Percentiles rank a stretch among this genome's conserved stretches.
These are phyloP conservation scores for Dioctria linearis DNA, from an alignment of 2,888 invertebrate species.

Conservation along the genomic window DNA sequence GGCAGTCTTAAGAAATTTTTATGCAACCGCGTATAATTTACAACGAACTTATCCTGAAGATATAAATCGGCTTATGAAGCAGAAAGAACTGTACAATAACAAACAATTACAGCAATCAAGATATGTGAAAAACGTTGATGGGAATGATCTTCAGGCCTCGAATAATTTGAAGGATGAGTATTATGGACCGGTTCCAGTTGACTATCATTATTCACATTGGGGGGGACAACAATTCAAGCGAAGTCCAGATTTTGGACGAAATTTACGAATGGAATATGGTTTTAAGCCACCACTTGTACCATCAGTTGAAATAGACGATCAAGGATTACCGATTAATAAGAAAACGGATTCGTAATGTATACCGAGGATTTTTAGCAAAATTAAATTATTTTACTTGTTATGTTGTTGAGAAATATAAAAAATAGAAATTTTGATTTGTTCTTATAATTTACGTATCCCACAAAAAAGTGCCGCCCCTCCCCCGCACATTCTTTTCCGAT, in stretches of 20 bases:
- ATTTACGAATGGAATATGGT: slow-evolving; percentile 84
- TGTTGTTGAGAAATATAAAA: slow-evolving; percentile 18
- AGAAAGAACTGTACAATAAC: slow-evolving; percentile 9
- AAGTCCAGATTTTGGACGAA: slow-evolving; percentile 75
- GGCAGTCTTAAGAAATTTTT: not conserved
- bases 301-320: slow-evolving; percentile 84
- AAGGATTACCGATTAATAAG: slow-evolving; percentile 76
- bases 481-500: too few species aligned
- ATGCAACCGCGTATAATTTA: not conserved
- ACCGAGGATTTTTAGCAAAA: slow-evolving; percentile 13
- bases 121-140: slow-evolving; percentile 9
- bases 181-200: slow-evolving; percentile 73
- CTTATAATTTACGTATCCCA: too few species aligned
- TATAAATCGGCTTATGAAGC: not conserved
- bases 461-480: too few species aligned
- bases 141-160: slow-evolving; percentile 57
- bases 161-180: slow-evolving; percentile 64
- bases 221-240: slow-evolving; percentile 72
- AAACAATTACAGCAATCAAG: not conserved
- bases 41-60: not conserved
- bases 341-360: slow-evolving; percentile 27
- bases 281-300: slow-evolving; percentile 88
- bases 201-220: slow-evolving; percentile 62
- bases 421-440: too few species aligned
- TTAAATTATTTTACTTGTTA: slow-evolving; percentile 34